Percentiles rank a stretch among this genome's conserved stretches.
phyloP scores from a whole-genome alignment of 1,140 invertebrate genomes.

The Cotesia chilonis region DNA sequence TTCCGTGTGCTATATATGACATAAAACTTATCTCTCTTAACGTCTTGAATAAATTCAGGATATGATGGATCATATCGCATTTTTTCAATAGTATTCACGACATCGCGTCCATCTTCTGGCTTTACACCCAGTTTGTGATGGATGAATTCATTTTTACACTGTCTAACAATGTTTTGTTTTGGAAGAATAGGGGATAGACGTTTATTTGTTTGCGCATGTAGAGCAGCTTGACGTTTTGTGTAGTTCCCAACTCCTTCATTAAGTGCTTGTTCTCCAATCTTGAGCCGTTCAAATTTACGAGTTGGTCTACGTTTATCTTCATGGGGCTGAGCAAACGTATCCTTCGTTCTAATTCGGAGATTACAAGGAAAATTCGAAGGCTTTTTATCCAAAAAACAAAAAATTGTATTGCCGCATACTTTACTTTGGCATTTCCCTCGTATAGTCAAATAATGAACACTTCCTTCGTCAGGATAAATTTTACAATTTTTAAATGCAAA shows the following conservation, averaged over 20 bases:
- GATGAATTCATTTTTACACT: conserved; percentile 18
- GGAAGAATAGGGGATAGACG: conserved; percentile 7
- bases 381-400: conserved; percentile 10
- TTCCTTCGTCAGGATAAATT: not conserved
- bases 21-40: conserved; percentile 11
- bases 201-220: not conserved
- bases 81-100: conserved; percentile 6
- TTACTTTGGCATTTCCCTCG: conserved; percentile 24
- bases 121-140: conserved; percentile 1
- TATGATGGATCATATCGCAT: not conserved
- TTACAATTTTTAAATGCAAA: conserved; percentile 22
- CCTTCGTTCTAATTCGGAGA: conserved; percentile 10
- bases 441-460: conserved; percentile 13
- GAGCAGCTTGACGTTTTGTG: not conserved
- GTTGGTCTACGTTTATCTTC: conserved; percentile 4
- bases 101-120: conserved; percentile 6
- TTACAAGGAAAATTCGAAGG: not conserved
- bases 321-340: not conserved
- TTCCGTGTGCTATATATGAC: conserved; percentile 20
- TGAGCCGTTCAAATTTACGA: not conserved
- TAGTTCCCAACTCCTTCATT: not conserved
- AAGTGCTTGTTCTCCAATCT: not conserved
- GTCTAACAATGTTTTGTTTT: not conserved
- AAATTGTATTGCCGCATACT: conserved; percentile 24
- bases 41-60: conserved; percentile 1